Base-by-base conservation (phyloP, 2,888 invertebrate species). In the Mythimna vitellina region DNA sequence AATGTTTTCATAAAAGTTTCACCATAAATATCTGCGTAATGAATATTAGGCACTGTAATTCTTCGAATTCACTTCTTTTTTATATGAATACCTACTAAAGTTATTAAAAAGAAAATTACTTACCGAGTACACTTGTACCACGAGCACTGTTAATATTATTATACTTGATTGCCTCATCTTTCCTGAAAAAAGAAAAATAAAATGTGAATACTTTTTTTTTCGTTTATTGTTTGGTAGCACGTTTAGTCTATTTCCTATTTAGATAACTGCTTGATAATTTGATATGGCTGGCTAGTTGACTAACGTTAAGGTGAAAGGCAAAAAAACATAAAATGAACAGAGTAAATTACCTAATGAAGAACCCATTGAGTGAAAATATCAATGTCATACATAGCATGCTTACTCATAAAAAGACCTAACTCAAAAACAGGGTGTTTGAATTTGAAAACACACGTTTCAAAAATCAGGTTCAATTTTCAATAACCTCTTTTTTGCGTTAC, bases 61-160 rank as follows among this genome's bases (percentile, higher is more conserved):
- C 17, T 51, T 56, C 6, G 22, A 35, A 72, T 53, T 49, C 4
- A 22, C 29, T 53, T 29, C 3, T 42, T 53, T 75, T 73, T 35
- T 17, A 29, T n/a, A 35, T 12, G 20, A 75, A 49, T 61, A 46
- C 46, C 46, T 17, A 46, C n/a, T 25, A 14, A 73, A 78, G 49
- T 57, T 58, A 63, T 46, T 63, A 54, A 79, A 60, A 69, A 61
- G 9, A 64, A 70, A 64, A 64, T 25, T 65, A 89, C 92, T 92
- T 86, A 92, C 92, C 75, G 91, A 79, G 67, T 89, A 88, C 29
- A 72, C 87, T 22, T 92, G 90, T 66, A 89, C 85, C 71, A 88
- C 80, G 58, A 92, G 71, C 22, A 84, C 85, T 25, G 88, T 73
- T 9, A 90, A 78, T 73, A 91, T 71, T 56, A 88, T 63, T 60